Conservation (phyloP, 2,113 vertebrate genomes). For the Xiphias gladius region DNA sequence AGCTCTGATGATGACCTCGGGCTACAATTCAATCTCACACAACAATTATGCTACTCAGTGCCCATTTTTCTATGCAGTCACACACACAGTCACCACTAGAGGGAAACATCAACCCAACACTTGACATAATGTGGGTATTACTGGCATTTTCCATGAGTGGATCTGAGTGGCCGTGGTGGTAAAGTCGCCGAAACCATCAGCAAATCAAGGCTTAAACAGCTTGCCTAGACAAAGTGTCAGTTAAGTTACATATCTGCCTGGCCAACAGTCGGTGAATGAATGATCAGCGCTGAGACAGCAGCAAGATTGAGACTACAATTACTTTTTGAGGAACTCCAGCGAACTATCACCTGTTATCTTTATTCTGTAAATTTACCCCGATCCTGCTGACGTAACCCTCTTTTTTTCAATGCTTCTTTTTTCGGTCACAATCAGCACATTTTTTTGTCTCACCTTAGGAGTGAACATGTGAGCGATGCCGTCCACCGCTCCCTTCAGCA, state of each 20-base stretch:
- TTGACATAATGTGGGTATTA: not conserved
- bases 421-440: not conserved
- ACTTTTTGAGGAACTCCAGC: not conserved
- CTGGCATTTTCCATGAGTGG: conserved; percentile 15
- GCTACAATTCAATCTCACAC: not conserved
- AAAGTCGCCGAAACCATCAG: conserved; percentile 23
- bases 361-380: not conserved
- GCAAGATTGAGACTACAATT: not conserved
- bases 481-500: conserved; percentile 93
- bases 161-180: conserved; percentile 20
- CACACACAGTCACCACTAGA: conserved; percentile 60
- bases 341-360: not conserved
- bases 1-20: not conserved
- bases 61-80: not conserved
- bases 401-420: too few relatives aligned
- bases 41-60: not conserved
- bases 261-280: not conserved
- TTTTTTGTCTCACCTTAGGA: conserved; percentile 89
- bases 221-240: conserved; percentile 37
- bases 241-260: conserved; percentile 15
- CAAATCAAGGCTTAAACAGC: conserved; percentile 5
- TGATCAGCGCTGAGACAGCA: not conserved
- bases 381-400: not conserved
- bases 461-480: conserved; percentile 99
- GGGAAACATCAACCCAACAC: conserved; percentile 51